Conservation (phyloP, 2,113 vertebrate genomes). For the Plestiodon gilberti region DNA sequence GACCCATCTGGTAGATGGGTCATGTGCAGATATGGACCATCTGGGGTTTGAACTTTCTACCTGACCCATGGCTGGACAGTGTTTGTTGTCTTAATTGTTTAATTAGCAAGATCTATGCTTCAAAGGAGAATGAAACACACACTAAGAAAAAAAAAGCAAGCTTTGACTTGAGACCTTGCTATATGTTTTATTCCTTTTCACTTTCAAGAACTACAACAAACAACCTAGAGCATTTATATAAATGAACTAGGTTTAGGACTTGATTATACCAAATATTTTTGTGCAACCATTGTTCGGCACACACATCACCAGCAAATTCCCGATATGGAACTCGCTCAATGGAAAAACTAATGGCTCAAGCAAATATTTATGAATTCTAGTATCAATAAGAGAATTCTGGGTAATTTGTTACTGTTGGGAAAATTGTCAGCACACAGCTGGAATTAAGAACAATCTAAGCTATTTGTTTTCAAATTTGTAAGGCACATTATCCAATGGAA, state of each 20-base stretch:
- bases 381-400: slow-evolving; percentile 44
- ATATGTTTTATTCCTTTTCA: slow-evolving; percentile 8
- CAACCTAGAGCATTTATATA: not conserved
- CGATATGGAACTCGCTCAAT: slow-evolving; percentile 14
- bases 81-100: slow-evolving; percentile 51
- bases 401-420: slow-evolving; percentile 45
- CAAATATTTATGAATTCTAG: slow-evolving; percentile 61
- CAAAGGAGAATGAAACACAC: slow-evolving; percentile 35
- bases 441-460: slow-evolving; percentile 21
- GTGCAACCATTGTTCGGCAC: slow-evolving; percentile 24
- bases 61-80: slow-evolving; percentile 59
- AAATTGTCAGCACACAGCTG: slow-evolving; percentile 26
- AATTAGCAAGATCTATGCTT: slow-evolving; percentile 55
- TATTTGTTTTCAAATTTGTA: slow-evolving; percentile 6
- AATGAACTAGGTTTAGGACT: slow-evolving; percentile 9
- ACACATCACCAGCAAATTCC: slow-evolving; percentile 51
- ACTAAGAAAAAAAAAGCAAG: slow-evolving; percentile 40
- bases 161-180: slow-evolving; percentile 20
- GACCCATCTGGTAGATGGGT: slow-evolving; percentile 68
- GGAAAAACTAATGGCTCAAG: slow-evolving; percentile 63
- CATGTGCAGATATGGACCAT: slow-evolving; percentile 36
- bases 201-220: not conserved
- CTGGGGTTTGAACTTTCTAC: slow-evolving; percentile 68
- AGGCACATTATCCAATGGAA: slow-evolving; percentile 13
- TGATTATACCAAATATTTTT: slow-evolving; percentile 20